These are phyloP conservation scores for Etia nguti DNA, from an alignment of 2,113 vertebrate species.

Conservation along the genomic window DNA sequence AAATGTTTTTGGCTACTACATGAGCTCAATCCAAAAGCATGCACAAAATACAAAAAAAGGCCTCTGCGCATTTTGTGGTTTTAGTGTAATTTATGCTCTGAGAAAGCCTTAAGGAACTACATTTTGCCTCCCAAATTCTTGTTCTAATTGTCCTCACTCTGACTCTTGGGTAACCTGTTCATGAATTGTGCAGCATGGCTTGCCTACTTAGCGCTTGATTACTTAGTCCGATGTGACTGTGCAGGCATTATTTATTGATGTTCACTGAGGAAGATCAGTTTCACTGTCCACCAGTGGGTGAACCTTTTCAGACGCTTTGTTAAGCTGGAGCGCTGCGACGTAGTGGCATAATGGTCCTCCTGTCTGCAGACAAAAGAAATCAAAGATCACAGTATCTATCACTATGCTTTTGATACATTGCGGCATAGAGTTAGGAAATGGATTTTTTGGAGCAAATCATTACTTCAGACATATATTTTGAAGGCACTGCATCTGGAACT, in stretches of 20 bases:
- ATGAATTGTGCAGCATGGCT: conserved; percentile 69
- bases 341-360: conserved; percentile 28
- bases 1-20: neutral
- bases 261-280: conserved; percentile 62
- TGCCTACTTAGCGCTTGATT: conserved; percentile 65
- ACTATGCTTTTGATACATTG: neutral
- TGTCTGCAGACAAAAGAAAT: conserved; percentile 45
- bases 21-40: neutral
- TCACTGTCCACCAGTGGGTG: conserved; percentile 60
- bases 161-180: conserved; percentile 61
- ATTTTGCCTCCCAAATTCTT: neutral
- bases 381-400: conserved; percentile 55
- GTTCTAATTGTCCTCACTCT: conserved; percentile 26
- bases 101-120: neutral
- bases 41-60: neutral
- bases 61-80: neutral
- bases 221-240: conserved; percentile 60
- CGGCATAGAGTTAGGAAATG: conserved; percentile 31
- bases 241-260: conserved; percentile 74
- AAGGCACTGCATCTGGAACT: conserved; percentile 28
- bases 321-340: neutral
- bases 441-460: conserved; percentile 24
- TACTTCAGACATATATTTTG: neutral
- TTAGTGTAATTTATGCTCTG: neutral
- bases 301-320: conserved; percentile 34